Conservation (phyloP, 2,797 vertebrate species). For the Malurus leucopterus region DNA sequence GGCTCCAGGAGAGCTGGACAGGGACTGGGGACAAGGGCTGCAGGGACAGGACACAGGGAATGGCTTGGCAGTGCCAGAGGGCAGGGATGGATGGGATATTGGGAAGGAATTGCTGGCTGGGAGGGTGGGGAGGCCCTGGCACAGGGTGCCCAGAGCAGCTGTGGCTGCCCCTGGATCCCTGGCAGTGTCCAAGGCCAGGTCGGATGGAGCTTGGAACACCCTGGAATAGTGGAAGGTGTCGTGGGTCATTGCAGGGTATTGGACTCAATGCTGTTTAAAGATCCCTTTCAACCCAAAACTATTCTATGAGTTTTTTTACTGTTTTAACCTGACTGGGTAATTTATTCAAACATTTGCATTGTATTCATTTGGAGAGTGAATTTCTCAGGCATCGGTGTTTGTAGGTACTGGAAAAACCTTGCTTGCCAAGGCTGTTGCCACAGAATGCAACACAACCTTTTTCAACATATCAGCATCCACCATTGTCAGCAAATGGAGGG, state of each 20-base stretch:
- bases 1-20: not conserved
- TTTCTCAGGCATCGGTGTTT: not conserved
- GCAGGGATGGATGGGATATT: rapidly evolving
- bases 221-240: rapidly evolving
- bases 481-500: slow-evolving; percentile 98
- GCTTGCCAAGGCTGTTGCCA: slow-evolving; percentile 94
- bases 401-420: slow-evolving; percentile 96
- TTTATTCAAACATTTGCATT: not conserved
- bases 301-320: not conserved
- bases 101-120: rapidly evolving
- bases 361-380: not conserved
- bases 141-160: not conserved
- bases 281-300: not conserved
- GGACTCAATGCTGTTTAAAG: rapidly evolving
- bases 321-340: not conserved
- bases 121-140: not conserved
- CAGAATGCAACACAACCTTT: slow-evolving; percentile 93
- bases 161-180: not conserved
- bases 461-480: slow-evolving; percentile 97
- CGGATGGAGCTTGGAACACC: rapidly evolving
- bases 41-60: not conserved
- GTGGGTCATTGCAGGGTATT: rapidly evolving
- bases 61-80: not conserved
- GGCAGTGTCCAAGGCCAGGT: rapidly evolving
- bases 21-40: not conserved